A percentile compares a stretch with the other conserved stretches of the same genome.
Conservation (phyloP, 2,888 invertebrate genomes). For the Metopia argyrocephala region DNA sequence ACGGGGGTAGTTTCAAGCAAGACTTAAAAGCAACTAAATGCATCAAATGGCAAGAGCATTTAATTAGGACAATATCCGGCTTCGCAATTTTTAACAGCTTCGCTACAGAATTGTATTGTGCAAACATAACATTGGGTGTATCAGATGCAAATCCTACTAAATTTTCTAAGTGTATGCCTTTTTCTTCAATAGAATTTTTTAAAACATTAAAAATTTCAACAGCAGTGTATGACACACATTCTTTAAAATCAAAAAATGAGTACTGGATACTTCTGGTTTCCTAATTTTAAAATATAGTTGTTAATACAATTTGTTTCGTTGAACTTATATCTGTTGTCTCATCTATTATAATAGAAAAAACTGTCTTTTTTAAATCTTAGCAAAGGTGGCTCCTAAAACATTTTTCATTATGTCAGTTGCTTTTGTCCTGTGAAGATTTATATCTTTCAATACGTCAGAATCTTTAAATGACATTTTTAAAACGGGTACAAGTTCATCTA, state of each 20-base stretch:
- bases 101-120: constrained; percentile 15
- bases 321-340: constrained; percentile 29
- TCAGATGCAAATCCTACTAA: constrained; percentile 24
- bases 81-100: not conserved
- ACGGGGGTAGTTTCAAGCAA: no score
- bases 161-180: constrained; percentile 25
- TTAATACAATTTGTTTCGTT: constrained; percentile 22
- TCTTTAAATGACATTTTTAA: not conserved
- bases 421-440: constrained; percentile 13
- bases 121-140: constrained; percentile 21
- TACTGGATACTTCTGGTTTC: constrained; percentile 8
- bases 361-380: constrained; percentile 8
- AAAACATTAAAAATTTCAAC: constrained; percentile 2
- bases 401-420: constrained; percentile 25
- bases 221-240: constrained; percentile 4
- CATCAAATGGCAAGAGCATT: not conserved
- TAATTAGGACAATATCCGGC: not conserved
- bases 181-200: constrained; percentile 7
- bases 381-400: constrained; percentile 11
- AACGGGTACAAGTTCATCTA: constrained; percentile 4
- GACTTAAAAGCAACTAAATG: no score
- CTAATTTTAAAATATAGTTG: constrained; percentile 11
- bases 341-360: constrained; percentile 11
- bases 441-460: not conserved
- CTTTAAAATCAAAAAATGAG: constrained; percentile 10